Evolutionary conservation across 35 echinoderm and acorn worm species (phyloP).

Genomic region (Apostichopus californicus): DNA sequence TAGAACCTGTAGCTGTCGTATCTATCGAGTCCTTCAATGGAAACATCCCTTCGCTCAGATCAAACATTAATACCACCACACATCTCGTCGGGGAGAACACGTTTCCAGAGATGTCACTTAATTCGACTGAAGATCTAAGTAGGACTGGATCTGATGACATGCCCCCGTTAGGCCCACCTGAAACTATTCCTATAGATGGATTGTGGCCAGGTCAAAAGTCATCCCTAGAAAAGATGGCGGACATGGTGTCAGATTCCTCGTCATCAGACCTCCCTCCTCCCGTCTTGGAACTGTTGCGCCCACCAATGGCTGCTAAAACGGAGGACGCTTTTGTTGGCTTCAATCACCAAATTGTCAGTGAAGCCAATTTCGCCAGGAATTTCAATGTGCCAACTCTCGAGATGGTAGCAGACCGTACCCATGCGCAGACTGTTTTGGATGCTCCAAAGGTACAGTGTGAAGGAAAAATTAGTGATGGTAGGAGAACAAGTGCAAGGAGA

Average conservation of each 20-base stretch:
- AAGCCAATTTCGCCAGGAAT: neutral
- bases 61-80: neutral
- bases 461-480: neutral
- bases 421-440: neutral
- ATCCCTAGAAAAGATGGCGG: slow-evolving; percentile 33
- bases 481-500: slow-evolving; percentile 19
- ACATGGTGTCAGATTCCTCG: slow-evolving; percentile 13
- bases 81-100: neutral
- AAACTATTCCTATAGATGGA: neutral
- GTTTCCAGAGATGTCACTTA: neutral
- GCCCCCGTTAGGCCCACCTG: slow-evolving; percentile 32
- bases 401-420: neutral
- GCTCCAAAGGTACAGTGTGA: neutral
- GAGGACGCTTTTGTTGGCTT: neutral
- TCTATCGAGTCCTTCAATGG: slow-evolving; percentile 18
- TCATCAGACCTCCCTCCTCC: slow-evolving; percentile 6
- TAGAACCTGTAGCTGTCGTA: neutral
- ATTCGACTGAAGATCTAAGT: neutral
- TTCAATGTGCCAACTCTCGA: neutral
- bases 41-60: neutral
- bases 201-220: slow-evolving; percentile 32
- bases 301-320: slow-evolving; percentile 2
- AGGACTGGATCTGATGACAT: neutral
- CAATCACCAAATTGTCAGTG: slow-evolving; percentile 14
- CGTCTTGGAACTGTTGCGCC: slow-evolving; percentile 4